Percentiles rank a stretch among this genome's conserved stretches.
phyloP scores from a whole-genome alignment of 2,888 invertebrate species.

The Cyclophora punctaria region DNA sequence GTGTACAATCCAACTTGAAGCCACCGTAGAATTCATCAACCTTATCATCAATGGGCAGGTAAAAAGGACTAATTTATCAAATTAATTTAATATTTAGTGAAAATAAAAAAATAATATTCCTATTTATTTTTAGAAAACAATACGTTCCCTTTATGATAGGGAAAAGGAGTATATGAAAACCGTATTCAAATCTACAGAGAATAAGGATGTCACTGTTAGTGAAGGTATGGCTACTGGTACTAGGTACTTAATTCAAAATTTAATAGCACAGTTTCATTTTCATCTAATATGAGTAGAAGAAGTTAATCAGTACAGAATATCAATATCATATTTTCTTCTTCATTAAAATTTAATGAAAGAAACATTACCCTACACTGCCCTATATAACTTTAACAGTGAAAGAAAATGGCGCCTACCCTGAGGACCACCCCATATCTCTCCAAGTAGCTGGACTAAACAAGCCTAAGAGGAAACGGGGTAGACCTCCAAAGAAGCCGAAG shows the following conservation, averaged over 20 bases:
- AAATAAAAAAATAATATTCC: not conserved
- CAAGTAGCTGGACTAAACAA: slow-evolving; percentile 79
- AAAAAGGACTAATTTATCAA: slow-evolving; percentile 5
- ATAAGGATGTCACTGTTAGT: slow-evolving; percentile 44
- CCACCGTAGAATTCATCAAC: slow-evolving; percentile 83
- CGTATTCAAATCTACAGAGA: slow-evolving; percentile 25
- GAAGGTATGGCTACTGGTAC: slow-evolving; percentile 40
- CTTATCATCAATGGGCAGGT: slow-evolving; percentile 82
- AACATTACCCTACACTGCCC: too few species aligned
- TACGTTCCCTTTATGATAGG: slow-evolving; percentile 49
- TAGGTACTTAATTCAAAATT: too few species aligned
- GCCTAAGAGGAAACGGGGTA: slow-evolving; percentile 80
- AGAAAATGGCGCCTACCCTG: slow-evolving; percentile 77
- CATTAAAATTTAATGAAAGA: too few species aligned
- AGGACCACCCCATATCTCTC: slow-evolving; percentile 78
- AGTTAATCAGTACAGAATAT: too few species aligned
- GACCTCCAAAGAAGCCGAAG: slow-evolving; percentile 78
- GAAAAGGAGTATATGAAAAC: slow-evolving; percentile 58
- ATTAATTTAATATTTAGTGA: not conserved
- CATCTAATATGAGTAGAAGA: too few species aligned
- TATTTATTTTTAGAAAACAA: slow-evolving; percentile 49
- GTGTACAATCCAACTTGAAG: slow-evolving; percentile 84
- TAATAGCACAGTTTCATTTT: too few species aligned
- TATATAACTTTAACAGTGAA: slow-evolving; percentile 57
- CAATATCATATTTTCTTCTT: too few species aligned